Conservation (phyloP, 2,797 vertebrate species). For the Fratercula arctica region DNA sequence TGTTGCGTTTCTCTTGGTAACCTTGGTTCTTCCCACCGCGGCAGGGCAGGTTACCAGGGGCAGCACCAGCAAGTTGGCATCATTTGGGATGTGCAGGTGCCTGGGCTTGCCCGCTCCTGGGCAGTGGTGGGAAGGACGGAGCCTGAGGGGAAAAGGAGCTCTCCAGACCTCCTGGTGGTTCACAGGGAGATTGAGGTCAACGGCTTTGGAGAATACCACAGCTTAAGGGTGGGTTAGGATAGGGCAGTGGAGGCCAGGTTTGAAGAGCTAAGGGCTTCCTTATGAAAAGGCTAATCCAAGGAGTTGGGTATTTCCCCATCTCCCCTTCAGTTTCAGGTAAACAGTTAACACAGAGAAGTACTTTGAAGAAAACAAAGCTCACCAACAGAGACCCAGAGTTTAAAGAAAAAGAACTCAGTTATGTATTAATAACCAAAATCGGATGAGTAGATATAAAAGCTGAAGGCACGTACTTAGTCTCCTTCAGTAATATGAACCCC, state of each 20-base stretch:
- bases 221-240: neutral
- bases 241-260: neutral
- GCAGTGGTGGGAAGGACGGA: fast-evolving
- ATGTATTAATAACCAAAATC: neutral
- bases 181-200: neutral
- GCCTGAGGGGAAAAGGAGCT: neutral
- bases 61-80: neutral
- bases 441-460: neutral
- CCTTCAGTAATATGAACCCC: neutral
- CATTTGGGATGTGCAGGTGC: fast-evolving
- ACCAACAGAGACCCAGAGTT: neutral
- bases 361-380: neutral
- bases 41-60: fast-evolving
- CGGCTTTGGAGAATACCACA: neutral
- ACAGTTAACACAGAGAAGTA: no score
- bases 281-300: neutral
- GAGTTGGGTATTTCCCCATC: neutral
- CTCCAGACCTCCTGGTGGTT: neutral
- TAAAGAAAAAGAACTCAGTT: neutral
- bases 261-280: neutral
- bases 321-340: neutral
- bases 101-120: neutral
- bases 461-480: neutral
- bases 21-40: fast-evolving
- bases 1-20: fast-evolving